Conservation (phyloP, 2,113 vertebrate species). For the Equus quagga region DNA sequence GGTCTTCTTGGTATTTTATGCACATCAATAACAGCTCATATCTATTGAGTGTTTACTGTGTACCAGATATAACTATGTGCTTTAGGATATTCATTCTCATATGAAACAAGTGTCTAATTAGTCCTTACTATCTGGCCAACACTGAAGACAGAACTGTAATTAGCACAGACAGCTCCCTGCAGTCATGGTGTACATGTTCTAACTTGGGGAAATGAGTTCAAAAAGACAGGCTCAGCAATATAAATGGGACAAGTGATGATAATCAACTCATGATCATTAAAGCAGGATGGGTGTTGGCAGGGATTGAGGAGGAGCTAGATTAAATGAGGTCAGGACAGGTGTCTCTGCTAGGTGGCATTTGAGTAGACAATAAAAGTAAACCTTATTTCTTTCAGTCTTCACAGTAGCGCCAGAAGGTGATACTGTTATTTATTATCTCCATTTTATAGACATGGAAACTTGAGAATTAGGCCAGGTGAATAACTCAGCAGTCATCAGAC, state of each 20-base stretch:
- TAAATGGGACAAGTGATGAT: neutral
- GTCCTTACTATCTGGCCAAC: neutral
- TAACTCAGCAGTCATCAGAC: neutral
- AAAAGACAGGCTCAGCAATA: neutral
- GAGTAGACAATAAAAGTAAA: neutral
- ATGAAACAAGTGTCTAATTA: neutral
- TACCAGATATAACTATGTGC: no score
- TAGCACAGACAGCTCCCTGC: accelerated
- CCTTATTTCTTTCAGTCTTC: neutral
- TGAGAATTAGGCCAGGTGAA: neutral
- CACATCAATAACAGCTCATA: neutral
- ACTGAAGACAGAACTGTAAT: neutral
- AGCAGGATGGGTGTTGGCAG: no score
- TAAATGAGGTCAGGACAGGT: accelerated
- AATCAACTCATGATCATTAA: neutral
- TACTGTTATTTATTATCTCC: neutral
- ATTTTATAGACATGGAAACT: no score
- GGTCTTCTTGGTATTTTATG: neutral
- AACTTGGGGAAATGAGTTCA: accelerated
- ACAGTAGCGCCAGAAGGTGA: neutral
- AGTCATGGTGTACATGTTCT: accelerated
- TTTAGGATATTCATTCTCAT: neutral
- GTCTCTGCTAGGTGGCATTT: neutral
- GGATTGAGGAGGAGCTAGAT: accelerated
- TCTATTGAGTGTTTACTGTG: accelerated